Evolutionary conservation across 2,888 invertebrate species (phyloP).

Genomic region (Oligia latruncula): DNA sequence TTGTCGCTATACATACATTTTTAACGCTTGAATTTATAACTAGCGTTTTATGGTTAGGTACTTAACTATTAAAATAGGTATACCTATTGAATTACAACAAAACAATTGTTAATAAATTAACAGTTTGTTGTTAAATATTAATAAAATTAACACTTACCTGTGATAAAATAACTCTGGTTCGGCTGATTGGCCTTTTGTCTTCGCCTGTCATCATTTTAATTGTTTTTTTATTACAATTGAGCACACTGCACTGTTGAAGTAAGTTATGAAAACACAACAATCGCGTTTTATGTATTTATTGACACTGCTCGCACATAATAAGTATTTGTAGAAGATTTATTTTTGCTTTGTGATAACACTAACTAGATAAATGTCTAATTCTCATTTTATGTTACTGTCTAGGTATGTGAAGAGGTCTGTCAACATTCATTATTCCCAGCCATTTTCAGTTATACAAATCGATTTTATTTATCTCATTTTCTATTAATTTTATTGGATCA

Average conservation of each 20-base stretch:
- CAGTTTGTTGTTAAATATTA: neutral
- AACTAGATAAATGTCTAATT: slow-evolving; percentile 43
- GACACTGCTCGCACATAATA: slow-evolving; percentile 51
- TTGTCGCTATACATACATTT: neutral
- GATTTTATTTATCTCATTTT: neutral
- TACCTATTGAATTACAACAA: neutral
- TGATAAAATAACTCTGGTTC: slow-evolving; percentile 61
- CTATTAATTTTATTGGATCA: neutral
- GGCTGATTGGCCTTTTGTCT: slow-evolving; percentile 50
- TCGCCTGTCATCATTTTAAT: slow-evolving; percentile 51
- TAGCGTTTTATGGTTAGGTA: neutral
- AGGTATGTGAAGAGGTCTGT: neutral
- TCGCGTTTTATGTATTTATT: slow-evolving; percentile 52
- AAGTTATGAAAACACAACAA: slow-evolving; percentile 46
- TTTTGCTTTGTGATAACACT: slow-evolving; percentile 52
- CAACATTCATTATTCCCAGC: neutral
- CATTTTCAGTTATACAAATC: neutral
- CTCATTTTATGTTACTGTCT: slow-evolving; percentile 23
- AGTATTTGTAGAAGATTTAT: slow-evolving; percentile 49
- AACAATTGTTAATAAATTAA: neutral
- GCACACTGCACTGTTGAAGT: slow-evolving; percentile 44
- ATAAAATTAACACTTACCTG: slow-evolving; percentile 59
- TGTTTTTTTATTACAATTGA: slow-evolving; percentile 9
- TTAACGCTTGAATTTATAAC: neutral
- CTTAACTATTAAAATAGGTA: neutral